phyloP scores from a whole-genome alignment of 2,888 invertebrate species.

The Lepidocyrtinus sp. region DNA sequence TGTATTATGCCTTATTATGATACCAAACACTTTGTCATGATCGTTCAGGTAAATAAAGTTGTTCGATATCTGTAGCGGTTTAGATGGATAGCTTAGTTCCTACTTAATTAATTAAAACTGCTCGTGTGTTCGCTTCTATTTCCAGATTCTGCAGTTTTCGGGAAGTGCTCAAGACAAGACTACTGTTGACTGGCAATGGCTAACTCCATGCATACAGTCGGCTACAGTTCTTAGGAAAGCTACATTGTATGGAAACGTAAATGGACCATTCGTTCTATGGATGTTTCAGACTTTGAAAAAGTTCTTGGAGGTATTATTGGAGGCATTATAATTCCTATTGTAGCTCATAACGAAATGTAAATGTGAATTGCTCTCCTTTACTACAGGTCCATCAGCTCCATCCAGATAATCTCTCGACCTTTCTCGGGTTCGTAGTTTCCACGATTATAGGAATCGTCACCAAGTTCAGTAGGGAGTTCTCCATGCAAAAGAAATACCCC shows the following conservation, averaged over 20 bases:
- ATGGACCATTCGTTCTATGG: constrained; percentile 66
- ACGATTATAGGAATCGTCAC: constrained; percentile 66
- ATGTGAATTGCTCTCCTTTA: not conserved
- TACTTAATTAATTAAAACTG: constrained; percentile 7
- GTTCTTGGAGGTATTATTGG: constrained; percentile 38
- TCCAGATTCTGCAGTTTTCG: constrained; percentile 61
- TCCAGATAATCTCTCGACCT: constrained; percentile 61
- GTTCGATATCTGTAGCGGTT: not conserved
- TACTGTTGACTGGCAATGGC: constrained; percentile 83
- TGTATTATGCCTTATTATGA: constrained; percentile 94
- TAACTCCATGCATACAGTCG: constrained; percentile 81
- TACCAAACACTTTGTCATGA: constrained; percentile 86
- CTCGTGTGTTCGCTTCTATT: no score
- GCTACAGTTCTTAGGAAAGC: constrained; percentile 83
- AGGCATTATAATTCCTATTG: not conserved
- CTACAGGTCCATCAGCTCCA: constrained; percentile 63
- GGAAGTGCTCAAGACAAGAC: constrained; percentile 43
- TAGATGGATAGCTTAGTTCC: not conserved
- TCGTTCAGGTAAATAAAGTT: constrained; percentile 79
- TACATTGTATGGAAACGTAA: constrained; percentile 81
- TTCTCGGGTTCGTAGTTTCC: constrained; percentile 66
- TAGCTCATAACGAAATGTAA: not conserved
- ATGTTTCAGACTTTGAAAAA: constrained; percentile 63
- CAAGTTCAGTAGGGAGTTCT: constrained; percentile 57
- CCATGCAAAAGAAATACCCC: constrained; percentile 34